phyloP scores from a whole-genome alignment of 1,140 invertebrate genomes.

The Brachionus manjavacas region DNA sequence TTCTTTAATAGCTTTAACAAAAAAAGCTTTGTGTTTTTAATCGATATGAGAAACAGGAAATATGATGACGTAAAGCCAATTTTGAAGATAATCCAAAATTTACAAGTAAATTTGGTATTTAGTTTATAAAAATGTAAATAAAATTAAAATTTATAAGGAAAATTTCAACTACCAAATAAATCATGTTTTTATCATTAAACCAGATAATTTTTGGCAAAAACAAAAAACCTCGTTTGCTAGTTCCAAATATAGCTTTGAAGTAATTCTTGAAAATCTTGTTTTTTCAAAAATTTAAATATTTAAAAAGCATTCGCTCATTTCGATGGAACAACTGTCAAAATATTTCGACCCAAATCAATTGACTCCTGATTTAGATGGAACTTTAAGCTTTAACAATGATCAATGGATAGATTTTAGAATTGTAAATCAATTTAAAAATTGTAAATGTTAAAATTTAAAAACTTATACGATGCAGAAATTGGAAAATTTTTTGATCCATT shows the following conservation, averaged over 20 bases:
- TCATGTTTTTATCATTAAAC: constrained; percentile 89
- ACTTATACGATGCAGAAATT: not conserved
- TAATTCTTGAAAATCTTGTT: not conserved
- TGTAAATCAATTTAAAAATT: constrained; percentile 51
- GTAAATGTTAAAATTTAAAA: too few relatives aligned
- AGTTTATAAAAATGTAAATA: not conserved
- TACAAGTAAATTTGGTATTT: not conserved
- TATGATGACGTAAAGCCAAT: constrained; percentile 33
- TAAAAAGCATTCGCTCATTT: constrained; percentile 78
- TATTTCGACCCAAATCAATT: constrained; percentile 84
- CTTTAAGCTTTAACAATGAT: constrained; percentile 85
- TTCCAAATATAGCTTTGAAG: constrained; percentile 95
- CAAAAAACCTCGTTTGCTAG: constrained; percentile 89
- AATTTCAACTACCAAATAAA: constrained; percentile 51
- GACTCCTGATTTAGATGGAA: constrained; percentile 85
- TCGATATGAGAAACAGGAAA: constrained; percentile 36
- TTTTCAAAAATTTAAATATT: not conserved
- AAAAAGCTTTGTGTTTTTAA: constrained; percentile 18
- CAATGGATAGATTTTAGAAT: constrained; percentile 91
- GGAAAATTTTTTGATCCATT: constrained; percentile 19
- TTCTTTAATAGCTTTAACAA: not conserved
- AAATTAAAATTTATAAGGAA: not conserved
- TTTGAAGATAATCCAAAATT: constrained; percentile 33
- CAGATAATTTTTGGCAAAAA: constrained; percentile 99
- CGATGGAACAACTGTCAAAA: constrained; percentile 83